Evolutionary conservation across 1,140 invertebrate species (phyloP).

Genomic region (Panonychus citri): DNA sequence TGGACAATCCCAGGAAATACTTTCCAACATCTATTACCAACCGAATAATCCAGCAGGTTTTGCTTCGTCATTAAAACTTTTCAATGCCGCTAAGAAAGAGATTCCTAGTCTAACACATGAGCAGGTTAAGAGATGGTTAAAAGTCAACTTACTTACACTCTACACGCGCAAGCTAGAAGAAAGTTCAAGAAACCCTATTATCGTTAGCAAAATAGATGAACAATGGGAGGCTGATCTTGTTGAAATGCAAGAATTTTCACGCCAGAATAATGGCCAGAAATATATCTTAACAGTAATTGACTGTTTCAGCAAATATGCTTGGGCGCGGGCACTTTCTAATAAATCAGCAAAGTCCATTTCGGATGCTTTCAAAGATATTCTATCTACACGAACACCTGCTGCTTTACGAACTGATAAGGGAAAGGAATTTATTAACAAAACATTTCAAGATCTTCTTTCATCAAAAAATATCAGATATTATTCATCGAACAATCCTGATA

Average conservation of each 20-base stretch:
- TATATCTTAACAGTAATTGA: slow-evolving; percentile 16
- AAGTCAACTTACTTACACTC: slow-evolving; percentile 14
- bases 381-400: slow-evolving; percentile 1
- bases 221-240: slow-evolving; percentile 16
- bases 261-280: slow-evolving; percentile 12
- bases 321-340: slow-evolving; percentile 11
- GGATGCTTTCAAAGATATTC: slow-evolving; percentile 9
- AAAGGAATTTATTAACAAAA: slow-evolving; percentile 9
- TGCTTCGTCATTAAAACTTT: not conserved
- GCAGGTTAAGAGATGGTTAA: not conserved
- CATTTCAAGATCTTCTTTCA: slow-evolving; percentile 18
- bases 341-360: slow-evolving; percentile 10
- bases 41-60: not conserved
- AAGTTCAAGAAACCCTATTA: slow-evolving; percentile 14
- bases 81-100: not conserved
- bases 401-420: slow-evolving; percentile 5
- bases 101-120: not conserved
- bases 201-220: slow-evolving; percentile 12
- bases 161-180: slow-evolving; percentile 12
- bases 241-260: slow-evolving; percentile 11
- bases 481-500: slow-evolving; percentile 19
- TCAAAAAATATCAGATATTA: slow-evolving; percentile 23
- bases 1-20: no score
- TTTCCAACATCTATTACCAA: not conserved
- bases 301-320: slow-evolving; percentile 15